These are phyloP conservation scores for Clarias magur DNA, from an alignment of 2,113 vertebrate genomes.

Conservation along the genomic window DNA sequence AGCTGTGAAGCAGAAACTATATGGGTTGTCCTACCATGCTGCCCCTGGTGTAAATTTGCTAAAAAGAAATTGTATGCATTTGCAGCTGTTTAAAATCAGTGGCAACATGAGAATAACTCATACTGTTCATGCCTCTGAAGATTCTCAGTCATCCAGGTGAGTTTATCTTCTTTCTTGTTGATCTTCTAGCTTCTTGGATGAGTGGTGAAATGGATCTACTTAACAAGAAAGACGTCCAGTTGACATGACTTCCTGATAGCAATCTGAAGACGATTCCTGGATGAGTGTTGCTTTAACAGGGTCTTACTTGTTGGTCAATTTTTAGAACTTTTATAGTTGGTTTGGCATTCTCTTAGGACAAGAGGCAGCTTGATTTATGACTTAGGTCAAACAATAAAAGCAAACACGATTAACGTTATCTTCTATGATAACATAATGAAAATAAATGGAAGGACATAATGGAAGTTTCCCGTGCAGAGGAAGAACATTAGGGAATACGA, in stretches of 20 bases:
- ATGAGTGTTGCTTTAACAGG: not conserved
- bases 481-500: constrained; percentile 22
- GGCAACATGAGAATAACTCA: not conserved
- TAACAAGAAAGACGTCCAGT: too few relatives aligned
- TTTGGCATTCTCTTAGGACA: not conserved
- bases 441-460: not conserved
- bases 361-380: not conserved
- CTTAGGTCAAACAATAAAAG: constrained; percentile 13
- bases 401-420: not conserved
- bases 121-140: not conserved
- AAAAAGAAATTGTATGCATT: not conserved
- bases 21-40: not conserved
- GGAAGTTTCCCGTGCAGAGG: constrained; percentile 17
- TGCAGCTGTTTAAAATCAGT: not conserved
- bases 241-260: too few relatives aligned
- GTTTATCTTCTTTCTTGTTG: too few relatives aligned
- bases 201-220: too few relatives aligned
- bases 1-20: not conserved
- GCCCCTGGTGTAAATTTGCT: not conserved
- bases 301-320: not conserved
- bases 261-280: too few relatives aligned
- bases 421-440: not conserved
- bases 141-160: too few relatives aligned
- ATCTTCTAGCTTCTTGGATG: too few relatives aligned
- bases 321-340: not conserved